Evolutionary conservation across 2,113 vertebrate species (phyloP).

Genomic region (Myotis yumanensis): DNA sequence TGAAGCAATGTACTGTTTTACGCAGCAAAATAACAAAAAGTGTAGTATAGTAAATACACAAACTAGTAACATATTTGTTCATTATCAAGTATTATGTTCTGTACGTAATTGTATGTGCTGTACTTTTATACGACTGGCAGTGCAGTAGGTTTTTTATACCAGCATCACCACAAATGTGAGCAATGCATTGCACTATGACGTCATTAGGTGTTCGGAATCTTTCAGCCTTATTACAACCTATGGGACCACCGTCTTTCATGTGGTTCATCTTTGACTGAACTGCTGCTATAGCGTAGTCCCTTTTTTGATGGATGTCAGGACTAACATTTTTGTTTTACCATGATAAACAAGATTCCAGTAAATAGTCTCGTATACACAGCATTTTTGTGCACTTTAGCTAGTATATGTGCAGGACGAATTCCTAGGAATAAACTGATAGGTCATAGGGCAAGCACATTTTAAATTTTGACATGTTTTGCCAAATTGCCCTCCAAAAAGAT

Average conservation of each 20-base stretch:
- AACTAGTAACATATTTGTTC: background rate
- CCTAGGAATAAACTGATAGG: background rate
- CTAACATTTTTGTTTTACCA: background rate
- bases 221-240: background rate
- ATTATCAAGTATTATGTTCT: background rate
- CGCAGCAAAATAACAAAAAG: background rate
- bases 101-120: background rate
- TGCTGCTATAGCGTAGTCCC: background rate
- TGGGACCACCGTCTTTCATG: background rate
- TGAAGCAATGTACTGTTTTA: background rate
- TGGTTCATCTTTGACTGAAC: background rate
- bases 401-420: background rate
- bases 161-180: background rate
- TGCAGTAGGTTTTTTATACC: background rate
- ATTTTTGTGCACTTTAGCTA: background rate
- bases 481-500: background rate
- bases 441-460: background rate
- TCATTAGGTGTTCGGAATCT: background rate
- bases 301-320: background rate
- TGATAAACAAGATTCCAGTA: background rate
- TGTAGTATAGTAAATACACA: background rate
- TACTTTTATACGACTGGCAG: background rate
- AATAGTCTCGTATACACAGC: background rate
- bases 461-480: background rate
- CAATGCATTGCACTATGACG: background rate